Percentiles rank a stretch among this genome's conserved stretches.
Evolutionary conservation across 2,113 vertebrate species (phyloP).

Genomic region (Lutjanus erythropterus): DNA sequence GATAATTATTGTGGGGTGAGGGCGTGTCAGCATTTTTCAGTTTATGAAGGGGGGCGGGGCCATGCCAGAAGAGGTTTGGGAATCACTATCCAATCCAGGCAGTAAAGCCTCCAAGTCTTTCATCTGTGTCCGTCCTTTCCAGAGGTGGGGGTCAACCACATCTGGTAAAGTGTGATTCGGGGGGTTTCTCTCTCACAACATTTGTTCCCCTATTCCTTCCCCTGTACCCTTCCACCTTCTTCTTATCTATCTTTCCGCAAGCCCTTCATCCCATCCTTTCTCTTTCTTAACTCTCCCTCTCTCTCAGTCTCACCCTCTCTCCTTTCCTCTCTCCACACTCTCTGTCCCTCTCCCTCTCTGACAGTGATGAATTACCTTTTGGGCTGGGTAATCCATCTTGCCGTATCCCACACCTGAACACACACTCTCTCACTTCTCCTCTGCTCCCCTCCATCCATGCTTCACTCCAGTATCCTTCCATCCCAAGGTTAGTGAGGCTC

Average conservation of each 20-base stretch:
- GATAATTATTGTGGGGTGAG: no score
- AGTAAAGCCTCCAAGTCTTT: neutral
- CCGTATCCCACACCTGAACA: constrained; percentile 76
- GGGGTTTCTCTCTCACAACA: neutral
- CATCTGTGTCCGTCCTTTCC: neutral
- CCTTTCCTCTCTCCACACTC: constrained; percentile 25
- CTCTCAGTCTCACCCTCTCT: no score
- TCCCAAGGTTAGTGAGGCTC: constrained; percentile 76
- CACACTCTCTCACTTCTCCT: constrained; percentile 55
- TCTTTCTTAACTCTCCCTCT: constrained; percentile 15
- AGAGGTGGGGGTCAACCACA: neutral
- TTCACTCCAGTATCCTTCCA: constrained; percentile 52
- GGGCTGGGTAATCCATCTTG: constrained; percentile 81
- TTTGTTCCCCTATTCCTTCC: constrained; percentile 32
- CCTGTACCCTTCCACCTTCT: constrained; percentile 37
- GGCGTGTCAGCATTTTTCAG: no score
- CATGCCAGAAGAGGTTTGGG: no score
- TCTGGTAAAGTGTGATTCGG: constrained; percentile 26
- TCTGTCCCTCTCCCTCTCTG: constrained; percentile 63
- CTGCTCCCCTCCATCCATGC: constrained; percentile 42
- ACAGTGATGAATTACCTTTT: constrained; percentile 83
- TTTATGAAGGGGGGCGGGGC: no score
- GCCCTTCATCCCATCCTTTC: neutral
- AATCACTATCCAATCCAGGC: constrained; percentile 18
- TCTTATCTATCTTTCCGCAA: constrained; percentile 21